Evolutionary conservation across 2,113 vertebrate genomes (phyloP).

Genomic region (Blennius ocellaris): DNA sequence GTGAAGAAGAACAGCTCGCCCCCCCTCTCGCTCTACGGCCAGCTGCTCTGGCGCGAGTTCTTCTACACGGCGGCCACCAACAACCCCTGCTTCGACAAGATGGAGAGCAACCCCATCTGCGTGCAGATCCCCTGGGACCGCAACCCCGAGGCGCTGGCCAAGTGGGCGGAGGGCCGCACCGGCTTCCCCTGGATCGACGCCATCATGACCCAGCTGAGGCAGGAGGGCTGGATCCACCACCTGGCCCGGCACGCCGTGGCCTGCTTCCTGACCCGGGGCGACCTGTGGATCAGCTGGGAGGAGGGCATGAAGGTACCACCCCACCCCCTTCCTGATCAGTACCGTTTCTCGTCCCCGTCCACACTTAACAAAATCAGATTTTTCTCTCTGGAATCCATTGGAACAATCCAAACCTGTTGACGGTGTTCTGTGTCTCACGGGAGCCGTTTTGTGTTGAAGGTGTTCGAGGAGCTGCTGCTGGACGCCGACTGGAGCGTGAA

Average conservation of each 20-base stretch:
- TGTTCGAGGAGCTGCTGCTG: conserved; percentile 96
- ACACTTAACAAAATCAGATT: too few relatives aligned
- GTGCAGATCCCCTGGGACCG: conserved; percentile 99
- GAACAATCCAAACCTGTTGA: too few relatives aligned
- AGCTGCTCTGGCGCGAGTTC: conserved; percentile 98
- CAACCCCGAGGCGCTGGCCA: conserved; percentile 96
- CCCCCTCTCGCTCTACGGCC: conserved; percentile 96
- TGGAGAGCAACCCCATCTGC: conserved; percentile 98
- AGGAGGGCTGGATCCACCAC: conserved; percentile 98
- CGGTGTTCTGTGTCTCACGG: too few relatives aligned
- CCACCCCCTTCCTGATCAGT: too few relatives aligned
- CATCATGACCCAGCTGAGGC: conserved; percentile 97
- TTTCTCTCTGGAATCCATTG: too few relatives aligned
- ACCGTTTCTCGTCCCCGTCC: too few relatives aligned
- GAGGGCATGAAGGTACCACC: conserved; percentile 95
- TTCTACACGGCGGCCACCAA: conserved; percentile 98
- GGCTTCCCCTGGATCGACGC: conserved; percentile 99
- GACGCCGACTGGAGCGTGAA: conserved; percentile 99
- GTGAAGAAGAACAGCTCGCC: conserved; percentile 99
- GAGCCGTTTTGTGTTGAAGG: conserved; percentile 74
- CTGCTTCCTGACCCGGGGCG: conserved; percentile 95
- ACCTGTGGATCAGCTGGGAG: conserved; percentile 99
- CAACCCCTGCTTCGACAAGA: conserved; percentile 98
- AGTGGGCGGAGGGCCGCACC: conserved; percentile 96
- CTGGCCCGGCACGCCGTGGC: conserved; percentile 96